Evolutionary conservation across 2,113 vertebrate genomes (phyloP).

Genomic region (Sebastes fasciatus): DNA sequence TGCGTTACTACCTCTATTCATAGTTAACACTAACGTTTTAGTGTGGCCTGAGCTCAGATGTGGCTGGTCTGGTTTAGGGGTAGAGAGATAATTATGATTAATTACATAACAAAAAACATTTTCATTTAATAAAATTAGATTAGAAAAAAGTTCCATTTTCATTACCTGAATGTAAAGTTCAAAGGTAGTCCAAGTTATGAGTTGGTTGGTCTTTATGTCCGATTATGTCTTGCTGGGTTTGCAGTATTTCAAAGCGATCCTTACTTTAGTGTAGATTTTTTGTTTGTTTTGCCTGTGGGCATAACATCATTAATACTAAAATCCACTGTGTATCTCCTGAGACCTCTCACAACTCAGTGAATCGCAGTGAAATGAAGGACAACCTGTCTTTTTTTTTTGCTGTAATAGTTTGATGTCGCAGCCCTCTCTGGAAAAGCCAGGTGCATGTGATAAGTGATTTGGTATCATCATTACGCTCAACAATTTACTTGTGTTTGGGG

Average conservation of each 20-base stretch:
- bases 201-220: neutral
- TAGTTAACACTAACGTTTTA: neutral
- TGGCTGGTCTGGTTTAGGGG: neutral
- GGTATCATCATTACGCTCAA: slow-evolving; percentile 53
- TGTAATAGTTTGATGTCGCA: slow-evolving; percentile 38
- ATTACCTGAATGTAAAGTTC: neutral
- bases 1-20: neutral
- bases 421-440: slow-evolving; percentile 31
- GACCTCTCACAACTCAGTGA: slow-evolving; percentile 22
- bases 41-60: neutral
- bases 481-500: slow-evolving; percentile 43
- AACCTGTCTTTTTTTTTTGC: no score
- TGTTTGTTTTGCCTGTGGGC: slow-evolving; percentile 24
- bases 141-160: neutral
- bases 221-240: slow-evolving; percentile 14
- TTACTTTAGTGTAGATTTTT: slow-evolving; percentile 17
- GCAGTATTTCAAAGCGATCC: slow-evolving; percentile 39
- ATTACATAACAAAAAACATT: neutral
- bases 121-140: neutral
- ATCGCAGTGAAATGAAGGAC: slow-evolving; percentile 56
- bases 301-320: slow-evolving; percentile 55
- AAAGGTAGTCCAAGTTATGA: slow-evolving; percentile 10
- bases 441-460: slow-evolving; percentile 48
- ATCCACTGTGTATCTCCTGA: slow-evolving; percentile 34
- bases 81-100: neutral